These are phyloP conservation scores for Boloria euphrosyne DNA, from an alignment of 2,888 invertebrate species.

Conservation along the genomic window DNA sequence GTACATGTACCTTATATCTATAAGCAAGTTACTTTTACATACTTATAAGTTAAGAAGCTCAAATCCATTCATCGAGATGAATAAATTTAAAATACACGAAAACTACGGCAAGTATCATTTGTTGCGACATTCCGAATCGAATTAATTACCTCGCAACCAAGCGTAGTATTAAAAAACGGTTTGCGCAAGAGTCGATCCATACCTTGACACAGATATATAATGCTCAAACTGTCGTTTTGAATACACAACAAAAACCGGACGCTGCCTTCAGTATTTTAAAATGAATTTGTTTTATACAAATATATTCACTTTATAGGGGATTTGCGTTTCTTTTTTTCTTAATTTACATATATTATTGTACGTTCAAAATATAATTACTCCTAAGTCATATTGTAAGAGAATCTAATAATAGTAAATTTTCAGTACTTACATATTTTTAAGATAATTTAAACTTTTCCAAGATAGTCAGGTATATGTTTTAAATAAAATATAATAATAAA, in stretches of 20 bases:
- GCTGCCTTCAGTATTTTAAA: constrained; percentile 68
- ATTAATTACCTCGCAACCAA: constrained; percentile 81
- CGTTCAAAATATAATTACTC: neutral
- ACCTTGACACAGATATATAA: constrained; percentile 77
- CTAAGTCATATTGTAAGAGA: too few relatives aligned
- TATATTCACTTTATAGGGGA: constrained; percentile 13
- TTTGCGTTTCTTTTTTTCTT: neutral
- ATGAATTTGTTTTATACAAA: constrained; percentile 42
- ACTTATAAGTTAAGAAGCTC: constrained; percentile 24
- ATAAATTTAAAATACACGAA: constrained; percentile 55
- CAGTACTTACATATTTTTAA: too few relatives aligned
- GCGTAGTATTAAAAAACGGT: constrained; percentile 78
- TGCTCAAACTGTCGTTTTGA: constrained; percentile 79
- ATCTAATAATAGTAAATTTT: too few relatives aligned
- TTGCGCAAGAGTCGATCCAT: constrained; percentile 80
- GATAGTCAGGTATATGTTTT: too few relatives aligned
- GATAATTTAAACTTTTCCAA: too few relatives aligned
- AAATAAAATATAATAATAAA: too few relatives aligned
- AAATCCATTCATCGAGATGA: constrained; percentile 36
- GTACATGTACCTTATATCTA: neutral
- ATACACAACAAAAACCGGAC: constrained; percentile 82
- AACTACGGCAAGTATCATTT: constrained; percentile 67
- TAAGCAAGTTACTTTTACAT: neutral
- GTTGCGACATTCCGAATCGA: constrained; percentile 79
- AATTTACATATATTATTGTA: neutral